phyloP scores from a whole-genome alignment of 2,113 vertebrate species.

The Bufo gargarizans region DNA sequence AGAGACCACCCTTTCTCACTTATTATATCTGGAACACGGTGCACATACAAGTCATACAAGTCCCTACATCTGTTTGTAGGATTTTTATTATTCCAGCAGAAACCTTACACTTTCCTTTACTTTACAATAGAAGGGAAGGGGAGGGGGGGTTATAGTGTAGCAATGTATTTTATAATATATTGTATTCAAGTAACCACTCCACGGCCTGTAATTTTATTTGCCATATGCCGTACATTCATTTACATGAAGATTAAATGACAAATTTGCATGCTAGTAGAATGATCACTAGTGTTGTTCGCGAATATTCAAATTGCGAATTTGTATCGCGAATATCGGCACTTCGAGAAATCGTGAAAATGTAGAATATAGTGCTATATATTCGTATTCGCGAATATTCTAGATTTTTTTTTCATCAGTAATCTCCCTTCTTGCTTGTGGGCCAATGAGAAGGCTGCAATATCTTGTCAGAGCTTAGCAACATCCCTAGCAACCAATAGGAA shows the following conservation, averaged over 20 bases:
- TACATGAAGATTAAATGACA: not conserved
- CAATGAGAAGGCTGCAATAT: too few relatives aligned
- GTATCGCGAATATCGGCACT: too few relatives aligned
- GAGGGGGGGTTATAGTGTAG: not conserved
- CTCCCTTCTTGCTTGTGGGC: too few relatives aligned
- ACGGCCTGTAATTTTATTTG: not conserved
- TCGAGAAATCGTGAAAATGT: too few relatives aligned
- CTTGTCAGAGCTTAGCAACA: too few relatives aligned
- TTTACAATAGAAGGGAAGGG: not conserved
- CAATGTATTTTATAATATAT: not conserved
- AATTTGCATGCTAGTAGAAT: not conserved
- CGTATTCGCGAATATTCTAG: too few relatives aligned
- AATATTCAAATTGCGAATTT: too few relatives aligned
- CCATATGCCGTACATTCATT: not conserved
- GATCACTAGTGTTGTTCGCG: not conserved
- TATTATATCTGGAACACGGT: constrained; percentile 64
- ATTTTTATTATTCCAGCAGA: not conserved
- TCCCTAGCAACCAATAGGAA: too few relatives aligned
- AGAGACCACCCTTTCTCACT: constrained; percentile 56
- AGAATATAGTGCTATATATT: too few relatives aligned
- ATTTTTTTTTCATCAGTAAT: too few relatives aligned
- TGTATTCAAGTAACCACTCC: not conserved
- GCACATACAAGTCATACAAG: constrained; percentile 39
- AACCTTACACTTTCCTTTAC: not conserved
- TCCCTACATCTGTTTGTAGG: not conserved